Evolutionary conservation across 2,113 vertebrate species (phyloP).

Genomic region (Paralichthys olivaceus): DNA sequence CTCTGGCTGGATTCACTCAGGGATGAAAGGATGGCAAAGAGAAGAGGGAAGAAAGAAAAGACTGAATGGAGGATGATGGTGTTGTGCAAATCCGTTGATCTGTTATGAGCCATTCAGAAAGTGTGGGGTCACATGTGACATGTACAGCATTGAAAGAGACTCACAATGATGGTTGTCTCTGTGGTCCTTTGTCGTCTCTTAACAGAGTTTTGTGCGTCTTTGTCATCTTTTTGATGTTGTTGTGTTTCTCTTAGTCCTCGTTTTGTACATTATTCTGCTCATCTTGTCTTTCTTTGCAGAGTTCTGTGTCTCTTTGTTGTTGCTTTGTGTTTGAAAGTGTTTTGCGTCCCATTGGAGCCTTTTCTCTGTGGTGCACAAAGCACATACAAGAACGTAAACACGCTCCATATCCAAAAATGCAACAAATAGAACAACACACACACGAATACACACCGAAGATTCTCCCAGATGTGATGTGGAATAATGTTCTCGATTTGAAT

Average conservation of each 20-base stretch:
- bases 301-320: background rate
- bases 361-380: too few relatives aligned
- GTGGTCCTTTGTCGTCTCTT: too few relatives aligned
- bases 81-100: conserved; percentile 45
- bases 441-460: background rate
- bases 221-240: too few relatives aligned
- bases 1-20: conserved; percentile 25
- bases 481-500: background rate
- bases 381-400: too few relatives aligned
- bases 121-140: conserved; percentile 3
- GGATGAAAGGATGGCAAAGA: conserved; percentile 16
- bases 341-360: too few relatives aligned
- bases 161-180: background rate
- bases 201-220: too few relatives aligned
- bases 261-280: background rate
- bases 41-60: background rate
- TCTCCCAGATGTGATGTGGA: too few relatives aligned
- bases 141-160: background rate
- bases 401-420: too few relatives aligned
- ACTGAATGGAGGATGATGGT: conserved; percentile 14
- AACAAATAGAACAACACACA: too few relatives aligned
- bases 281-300: background rate
- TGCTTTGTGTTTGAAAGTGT: too few relatives aligned
- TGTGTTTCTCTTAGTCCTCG: too few relatives aligned
- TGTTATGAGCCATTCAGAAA: conserved; percentile 17